These are phyloP conservation scores for Cygnus olor DNA, from an alignment of 2,797 vertebrate genomes.

Conservation along the genomic window DNA sequence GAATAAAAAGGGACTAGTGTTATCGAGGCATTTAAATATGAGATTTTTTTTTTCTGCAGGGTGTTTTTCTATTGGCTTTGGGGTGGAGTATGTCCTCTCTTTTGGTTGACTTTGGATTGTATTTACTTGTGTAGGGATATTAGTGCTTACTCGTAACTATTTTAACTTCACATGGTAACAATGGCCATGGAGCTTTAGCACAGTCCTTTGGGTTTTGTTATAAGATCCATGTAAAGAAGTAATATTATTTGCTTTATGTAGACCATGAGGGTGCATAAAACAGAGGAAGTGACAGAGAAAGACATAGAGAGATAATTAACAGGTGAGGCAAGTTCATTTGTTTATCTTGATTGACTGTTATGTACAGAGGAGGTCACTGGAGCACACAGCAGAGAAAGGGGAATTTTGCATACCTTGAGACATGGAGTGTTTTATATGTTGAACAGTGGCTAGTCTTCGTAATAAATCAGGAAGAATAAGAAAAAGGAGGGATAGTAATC, in stretches of 20 bases:
- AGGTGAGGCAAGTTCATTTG: background rate
- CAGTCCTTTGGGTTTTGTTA: background rate
- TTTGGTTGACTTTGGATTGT: background rate
- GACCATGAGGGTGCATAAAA: background rate
- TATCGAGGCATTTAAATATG: background rate
- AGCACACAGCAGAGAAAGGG: background rate
- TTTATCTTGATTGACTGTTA: background rate
- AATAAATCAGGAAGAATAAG: background rate
- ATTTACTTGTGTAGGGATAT: background rate
- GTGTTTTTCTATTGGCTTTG: background rate
- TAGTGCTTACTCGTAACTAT: background rate
- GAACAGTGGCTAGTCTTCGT: background rate
- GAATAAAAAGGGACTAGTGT: background rate
- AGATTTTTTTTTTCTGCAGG: background rate
- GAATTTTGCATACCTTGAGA: background rate
- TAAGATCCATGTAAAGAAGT: background rate
- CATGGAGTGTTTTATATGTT: background rate
- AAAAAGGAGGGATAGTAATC: background rate
- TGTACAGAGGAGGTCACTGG: background rate
- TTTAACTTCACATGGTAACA: background rate
- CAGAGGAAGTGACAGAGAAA: background rate
- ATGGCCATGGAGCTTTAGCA: background rate
- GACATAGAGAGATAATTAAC: background rate
- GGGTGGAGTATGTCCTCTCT: background rate
- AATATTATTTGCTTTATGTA: background rate